Evolutionary conservation across 2,113 vertebrate genomes (phyloP), one percentile per base, ranked within the genome.

Genomic region (Hyaena hyaena): DNA sequence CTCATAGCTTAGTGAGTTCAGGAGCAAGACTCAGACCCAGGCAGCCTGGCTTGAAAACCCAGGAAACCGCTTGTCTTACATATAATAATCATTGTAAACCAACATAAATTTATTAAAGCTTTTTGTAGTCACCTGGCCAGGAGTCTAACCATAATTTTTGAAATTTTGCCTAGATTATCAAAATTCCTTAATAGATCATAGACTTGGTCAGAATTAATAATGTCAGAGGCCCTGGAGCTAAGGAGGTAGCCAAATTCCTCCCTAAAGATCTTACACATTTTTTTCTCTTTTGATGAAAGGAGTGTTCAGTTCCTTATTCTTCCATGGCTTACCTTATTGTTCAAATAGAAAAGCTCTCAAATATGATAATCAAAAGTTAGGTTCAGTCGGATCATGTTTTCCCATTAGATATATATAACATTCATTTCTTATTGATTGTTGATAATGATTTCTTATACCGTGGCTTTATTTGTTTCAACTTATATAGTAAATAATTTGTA

Each of bases 341-440:
- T 89, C 69, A 23, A 45, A 17, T 69, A 65, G 5, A 77, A 88
- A 74, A 33, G 39, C 11, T 73, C 19, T 83, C 50, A 79, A 35
- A 76, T 81, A 28, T 91, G 65, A 68, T 10, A 35, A 11, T 90
- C 63, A 76, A 28, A 93, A 93, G 11, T 65, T 93, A 26, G 81
- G 2, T 94, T 71, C 33, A 84, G 3, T 96, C 71, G 89, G 31
- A 17, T 88, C 26, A 65, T 80, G 14, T 7, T 96, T 86, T 82
- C n/a, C 43, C 39, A 14, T 80, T 92, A 81, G 33, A 21, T 77
- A 28, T 61, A 61, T 61, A 61, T 21, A 55, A 5, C 31, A 15
- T 50, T 92, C 8, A 26, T 95, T 95, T 97, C 39, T 90, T n/a
- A 69, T 77, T 93, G 23, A 77, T 96, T 88, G 82, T 84, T 93